Percentiles rank a stretch among this genome's conserved stretches.
These are phyloP conservation scores for Colletes gigas DNA, from an alignment of 1,140 invertebrate genomes.

Conservation along the genomic window DNA sequence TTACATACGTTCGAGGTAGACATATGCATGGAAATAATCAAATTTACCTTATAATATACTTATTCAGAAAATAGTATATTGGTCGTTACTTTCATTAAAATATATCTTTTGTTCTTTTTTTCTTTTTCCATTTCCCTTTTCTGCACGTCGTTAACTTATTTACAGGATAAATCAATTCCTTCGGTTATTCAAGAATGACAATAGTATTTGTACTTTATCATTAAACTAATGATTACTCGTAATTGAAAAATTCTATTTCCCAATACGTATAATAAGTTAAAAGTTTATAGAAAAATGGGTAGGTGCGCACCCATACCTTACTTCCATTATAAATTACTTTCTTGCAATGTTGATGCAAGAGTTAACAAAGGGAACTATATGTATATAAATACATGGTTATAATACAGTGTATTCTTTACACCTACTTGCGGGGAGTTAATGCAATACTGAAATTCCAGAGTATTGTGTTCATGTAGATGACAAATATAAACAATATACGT, in stretches of 20 bases:
- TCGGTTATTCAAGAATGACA: background rate
- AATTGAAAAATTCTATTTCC: background rate
- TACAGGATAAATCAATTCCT: background rate
- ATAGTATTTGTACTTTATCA: background rate
- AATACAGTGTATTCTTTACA: conserved; percentile 46
- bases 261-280: background rate
- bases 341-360: background rate
- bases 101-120: background rate
- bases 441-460: conserved; percentile 21
- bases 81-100: background rate
- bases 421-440: conserved; percentile 78
- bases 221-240: no score
- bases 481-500: background rate
- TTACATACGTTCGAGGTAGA: conserved; percentile 47
- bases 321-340: background rate
- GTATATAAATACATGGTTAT: no score
- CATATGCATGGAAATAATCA: conserved; percentile 37
- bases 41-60: conserved; percentile 13
- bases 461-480: background rate
- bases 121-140: background rate
- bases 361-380: background rate
- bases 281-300: conserved; percentile 52
- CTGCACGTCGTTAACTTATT: background rate
- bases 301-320: conserved; percentile 78
- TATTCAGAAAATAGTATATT: background rate